phyloP scores from a whole-genome alignment of 35 echinoderm and acorn worm species.

The Anneissia japonica region DNA sequence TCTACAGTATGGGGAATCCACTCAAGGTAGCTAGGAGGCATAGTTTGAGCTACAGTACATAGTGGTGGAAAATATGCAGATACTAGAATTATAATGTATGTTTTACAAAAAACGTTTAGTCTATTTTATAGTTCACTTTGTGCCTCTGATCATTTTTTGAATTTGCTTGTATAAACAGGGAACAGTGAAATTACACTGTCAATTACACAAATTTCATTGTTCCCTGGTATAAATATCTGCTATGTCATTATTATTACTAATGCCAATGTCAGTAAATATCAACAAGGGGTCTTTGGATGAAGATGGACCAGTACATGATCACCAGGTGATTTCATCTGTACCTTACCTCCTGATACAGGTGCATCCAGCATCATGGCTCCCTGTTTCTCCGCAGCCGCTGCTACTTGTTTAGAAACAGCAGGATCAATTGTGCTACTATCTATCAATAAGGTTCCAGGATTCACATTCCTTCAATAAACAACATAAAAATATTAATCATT shows the following conservation, averaged over 20 bases:
- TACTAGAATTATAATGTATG: too few relatives aligned
- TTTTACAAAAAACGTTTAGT: too few relatives aligned
- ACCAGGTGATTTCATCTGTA: background rate
- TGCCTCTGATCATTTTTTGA: too few relatives aligned
- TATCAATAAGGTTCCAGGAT: conserved; percentile 66
- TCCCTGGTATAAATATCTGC: background rate
- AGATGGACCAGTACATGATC: background rate
- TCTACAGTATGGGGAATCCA: too few relatives aligned
- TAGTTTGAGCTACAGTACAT: too few relatives aligned
- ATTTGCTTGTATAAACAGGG: too few relatives aligned
- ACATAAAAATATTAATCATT: too few relatives aligned
- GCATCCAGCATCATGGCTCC: conserved; percentile 87
- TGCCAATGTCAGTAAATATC: background rate
- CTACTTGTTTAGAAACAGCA: conserved; percentile 59
- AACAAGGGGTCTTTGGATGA: background rate
- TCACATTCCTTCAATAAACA: conserved; percentile 51
- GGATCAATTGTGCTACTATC: conserved; percentile 99
- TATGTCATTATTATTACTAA: background rate
- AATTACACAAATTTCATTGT: too few relatives aligned
- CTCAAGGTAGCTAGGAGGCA: too few relatives aligned
- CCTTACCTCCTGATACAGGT: conserved; percentile 89
- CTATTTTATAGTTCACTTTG: too few relatives aligned
- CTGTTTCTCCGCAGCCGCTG: conserved; percentile 62
- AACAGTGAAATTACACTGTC: too few relatives aligned
- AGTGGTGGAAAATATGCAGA: too few relatives aligned